Conservation (phyloP, 2,113 vertebrate genomes). For the Balaeniceps rex region DNA sequence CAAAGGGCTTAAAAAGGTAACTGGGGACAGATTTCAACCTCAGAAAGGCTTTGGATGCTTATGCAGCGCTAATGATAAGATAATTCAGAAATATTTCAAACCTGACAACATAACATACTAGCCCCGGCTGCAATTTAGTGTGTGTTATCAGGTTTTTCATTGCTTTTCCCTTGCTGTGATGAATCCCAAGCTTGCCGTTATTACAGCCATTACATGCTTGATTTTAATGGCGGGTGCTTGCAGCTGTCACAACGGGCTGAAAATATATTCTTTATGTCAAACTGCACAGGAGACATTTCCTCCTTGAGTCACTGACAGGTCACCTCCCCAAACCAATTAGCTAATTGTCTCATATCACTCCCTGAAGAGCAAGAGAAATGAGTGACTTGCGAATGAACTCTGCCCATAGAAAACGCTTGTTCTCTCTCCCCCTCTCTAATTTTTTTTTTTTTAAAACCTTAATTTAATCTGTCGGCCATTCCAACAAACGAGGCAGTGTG, state of each 20-base stretch:
- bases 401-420: constrained; percentile 54
- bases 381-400: constrained; percentile 64
- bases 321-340: constrained; percentile 77
- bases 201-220: constrained; percentile 50
- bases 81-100: constrained; percentile 61
- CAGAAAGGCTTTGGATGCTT: neutral
- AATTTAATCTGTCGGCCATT: constrained; percentile 53
- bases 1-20: neutral
- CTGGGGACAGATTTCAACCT: neutral
- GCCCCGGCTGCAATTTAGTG: constrained; percentile 28
- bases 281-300: constrained; percentile 51
- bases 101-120: constrained; percentile 13
- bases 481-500: constrained; percentile 44
- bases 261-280: constrained; percentile 62
- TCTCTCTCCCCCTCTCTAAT: neutral
- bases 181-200: constrained; percentile 34
- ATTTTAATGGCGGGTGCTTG: constrained; percentile 50
- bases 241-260: constrained; percentile 41
- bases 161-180: neutral
- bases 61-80: neutral
- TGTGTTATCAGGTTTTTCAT: constrained; percentile 47
- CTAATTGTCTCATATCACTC: constrained; percentile 74
- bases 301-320: constrained; percentile 64
- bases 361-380: constrained; percentile 64
- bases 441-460: constrained; percentile 45